Percentiles rank a stretch among this genome's conserved stretches.
Conservation (phyloP, 2,888 invertebrate species). For the Drosophila subquinaria region DNA sequence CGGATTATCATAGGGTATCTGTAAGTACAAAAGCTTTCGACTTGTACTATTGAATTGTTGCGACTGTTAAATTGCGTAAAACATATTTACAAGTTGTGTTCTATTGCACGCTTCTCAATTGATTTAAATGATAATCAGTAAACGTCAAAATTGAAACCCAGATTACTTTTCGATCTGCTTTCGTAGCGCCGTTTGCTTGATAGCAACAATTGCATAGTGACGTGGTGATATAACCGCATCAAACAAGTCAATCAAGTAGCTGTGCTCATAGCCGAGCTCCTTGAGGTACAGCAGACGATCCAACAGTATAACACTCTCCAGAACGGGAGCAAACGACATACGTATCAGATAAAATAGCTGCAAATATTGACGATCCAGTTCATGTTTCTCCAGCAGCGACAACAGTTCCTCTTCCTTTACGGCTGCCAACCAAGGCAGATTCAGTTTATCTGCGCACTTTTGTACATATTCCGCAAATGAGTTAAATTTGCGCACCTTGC, state of each 20-base stretch:
- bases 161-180: not conserved
- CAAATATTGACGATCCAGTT: constrained; percentile 87
- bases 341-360: constrained; percentile 92
- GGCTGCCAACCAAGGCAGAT: constrained; percentile 70
- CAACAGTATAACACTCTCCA: constrained; percentile 93
- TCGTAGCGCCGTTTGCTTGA: constrained; percentile 44
- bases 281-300: constrained; percentile 92
- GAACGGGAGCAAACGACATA: constrained; percentile 91
- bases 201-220: constrained; percentile 80
- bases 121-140: constrained; percentile 12
- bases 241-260: constrained; percentile 91
- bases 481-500: constrained; percentile 88
- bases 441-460: constrained; percentile 89
- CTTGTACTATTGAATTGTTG: not conserved
- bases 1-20: not conserved
- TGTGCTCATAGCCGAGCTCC: constrained; percentile 88
- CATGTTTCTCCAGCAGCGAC: constrained; percentile 85
- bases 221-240: constrained; percentile 94
- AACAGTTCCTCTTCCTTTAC: constrained; percentile 86
- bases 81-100: not conserved
- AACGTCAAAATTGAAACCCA: not conserved
- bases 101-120: constrained; percentile 5
- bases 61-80: not conserved
- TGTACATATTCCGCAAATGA: constrained; percentile 90
- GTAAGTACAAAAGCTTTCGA: not conserved